Evolutionary conservation across 2,888 invertebrate species (phyloP).

Genomic region (Synanthedon formicaeformis): DNA sequence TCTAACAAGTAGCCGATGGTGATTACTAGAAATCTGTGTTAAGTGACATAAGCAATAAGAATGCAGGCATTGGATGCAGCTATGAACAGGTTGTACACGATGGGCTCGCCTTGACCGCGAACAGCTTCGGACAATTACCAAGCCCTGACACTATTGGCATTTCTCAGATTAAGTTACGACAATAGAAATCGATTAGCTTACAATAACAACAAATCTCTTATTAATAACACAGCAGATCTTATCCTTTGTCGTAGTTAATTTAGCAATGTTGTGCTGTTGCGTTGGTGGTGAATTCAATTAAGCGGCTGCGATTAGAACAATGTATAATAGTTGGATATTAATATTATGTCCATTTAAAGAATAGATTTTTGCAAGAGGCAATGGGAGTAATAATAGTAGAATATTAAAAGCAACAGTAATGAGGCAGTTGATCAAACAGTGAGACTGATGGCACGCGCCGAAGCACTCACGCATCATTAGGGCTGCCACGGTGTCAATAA

Average conservation of each 20-base stretch:
- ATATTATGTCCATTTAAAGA: slow-evolving; percentile 13
- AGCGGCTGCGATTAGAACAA: slow-evolving; percentile 10
- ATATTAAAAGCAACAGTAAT: slow-evolving; percentile 26
- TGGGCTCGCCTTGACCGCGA: slow-evolving; percentile 58
- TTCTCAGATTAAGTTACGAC: slow-evolving; percentile 11
- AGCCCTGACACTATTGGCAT: slow-evolving; percentile 53
- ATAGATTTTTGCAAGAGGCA: slow-evolving; percentile 9
- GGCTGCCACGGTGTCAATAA: slow-evolving; percentile 9
- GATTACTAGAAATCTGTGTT: background rate
- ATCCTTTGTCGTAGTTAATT: background rate
- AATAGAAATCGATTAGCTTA: slow-evolving; percentile 3
- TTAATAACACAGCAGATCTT: background rate
- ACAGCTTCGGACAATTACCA: slow-evolving; percentile 28
- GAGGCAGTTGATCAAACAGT: slow-evolving; percentile 37
- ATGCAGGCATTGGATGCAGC: background rate
- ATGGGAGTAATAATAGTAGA: background rate
- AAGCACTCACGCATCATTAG: slow-evolving; percentile 15
- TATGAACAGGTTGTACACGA: slow-evolving; percentile 20
- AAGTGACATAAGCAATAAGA: background rate
- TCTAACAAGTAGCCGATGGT: background rate
- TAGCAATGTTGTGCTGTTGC: slow-evolving; percentile 6
- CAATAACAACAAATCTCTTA: background rate
- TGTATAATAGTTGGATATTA: slow-evolving; percentile 25
- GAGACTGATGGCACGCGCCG: slow-evolving; percentile 35
- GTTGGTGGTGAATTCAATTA: slow-evolving; percentile 5